These are phyloP conservation scores for Potamilus streckersoni DNA, from an alignment of 1,140 invertebrate species.

Conservation along the genomic window DNA sequence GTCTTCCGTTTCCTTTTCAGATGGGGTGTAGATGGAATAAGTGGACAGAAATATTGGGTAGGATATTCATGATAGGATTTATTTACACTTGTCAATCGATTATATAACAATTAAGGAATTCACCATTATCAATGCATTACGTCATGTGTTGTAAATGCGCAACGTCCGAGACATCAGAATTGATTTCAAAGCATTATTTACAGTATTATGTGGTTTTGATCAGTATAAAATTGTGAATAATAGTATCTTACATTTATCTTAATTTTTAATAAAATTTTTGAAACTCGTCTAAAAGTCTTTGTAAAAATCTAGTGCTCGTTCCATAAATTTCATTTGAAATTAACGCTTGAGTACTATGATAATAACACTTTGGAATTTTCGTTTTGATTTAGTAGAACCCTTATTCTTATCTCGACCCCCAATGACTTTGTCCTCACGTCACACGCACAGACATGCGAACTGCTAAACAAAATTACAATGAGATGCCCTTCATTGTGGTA, in stretches of 20 bases:
- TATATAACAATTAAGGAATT: neutral
- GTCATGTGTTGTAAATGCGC: slow-evolving; percentile 3
- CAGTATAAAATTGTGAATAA: neutral
- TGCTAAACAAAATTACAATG: no score
- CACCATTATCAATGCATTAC: neutral
- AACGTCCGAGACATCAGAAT: neutral
- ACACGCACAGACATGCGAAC: no score
- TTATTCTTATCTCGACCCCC: no score
- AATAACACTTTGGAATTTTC: no score
- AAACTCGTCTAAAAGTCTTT: neutral
- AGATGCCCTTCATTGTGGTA: no score
- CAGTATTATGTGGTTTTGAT: neutral
- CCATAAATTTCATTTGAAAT: no score
- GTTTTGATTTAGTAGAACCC: no score
- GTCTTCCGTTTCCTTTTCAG: slow-evolving; percentile 32
- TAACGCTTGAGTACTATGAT: no score
- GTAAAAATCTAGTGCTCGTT: neutral
- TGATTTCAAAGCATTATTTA: neutral
- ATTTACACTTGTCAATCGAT: neutral
- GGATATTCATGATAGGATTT: slow-evolving; percentile 55
- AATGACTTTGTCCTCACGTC: no score
- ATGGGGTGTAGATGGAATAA: slow-evolving; percentile 58
- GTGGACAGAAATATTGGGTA: slow-evolving; percentile 88
- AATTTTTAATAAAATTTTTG: neutral
- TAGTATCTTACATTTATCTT: slow-evolving; percentile 5